Base-by-base conservation (phyloP, 2,113 vertebrate species). In the Cnemophilus loriae region DNA sequence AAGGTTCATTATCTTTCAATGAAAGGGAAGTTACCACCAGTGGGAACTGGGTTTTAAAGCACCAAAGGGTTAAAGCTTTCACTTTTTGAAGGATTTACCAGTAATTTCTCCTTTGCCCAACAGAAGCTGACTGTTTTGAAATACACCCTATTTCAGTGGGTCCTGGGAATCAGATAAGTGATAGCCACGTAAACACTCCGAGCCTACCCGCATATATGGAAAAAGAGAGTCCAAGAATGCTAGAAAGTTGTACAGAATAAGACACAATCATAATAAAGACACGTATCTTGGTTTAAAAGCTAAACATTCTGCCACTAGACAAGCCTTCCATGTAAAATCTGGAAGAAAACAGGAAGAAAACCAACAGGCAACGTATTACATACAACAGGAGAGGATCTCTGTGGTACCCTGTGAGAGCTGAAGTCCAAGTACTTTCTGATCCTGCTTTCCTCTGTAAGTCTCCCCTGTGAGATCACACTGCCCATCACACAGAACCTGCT, bases 1-100 rank as follows among this genome's bases (percentile, higher is more conserved):
- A 91, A 93, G 61, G 83, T 89, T 97, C 86, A 93, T 96, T 96
- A 79, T 91, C 76, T 84, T 60, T 28, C 86, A 84, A 8, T 89
- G 86, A 93, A 96, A 94, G 23, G 84, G 16, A 75, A 71, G 65
- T 64, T 69, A 73, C 68, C 71, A 77, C 93, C 87, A 86, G 10
- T 23, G 61, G 56, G 65, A 92, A 71, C 3, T 16, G 55, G 16
- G 35, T 16, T 90, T 94, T 55, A 42, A 77, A 83, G 71, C 33
- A 94, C 50, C 60, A 46, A 92, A 84, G 73, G 26, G 74, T 78
- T 82, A 60, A 89, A 64, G 44, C 60, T 64, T 90, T 84, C 61
- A 28, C n/a, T 33, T 92, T 82, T 49, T 49, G 39, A 87, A 81
- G 41, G 44, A 63, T 85, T 85, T 88, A 6, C 14, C 46, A 70